These are phyloP conservation scores for Cheilosia soror DNA, from an alignment of 2,888 invertebrate genomes.

Conservation along the genomic window DNA sequence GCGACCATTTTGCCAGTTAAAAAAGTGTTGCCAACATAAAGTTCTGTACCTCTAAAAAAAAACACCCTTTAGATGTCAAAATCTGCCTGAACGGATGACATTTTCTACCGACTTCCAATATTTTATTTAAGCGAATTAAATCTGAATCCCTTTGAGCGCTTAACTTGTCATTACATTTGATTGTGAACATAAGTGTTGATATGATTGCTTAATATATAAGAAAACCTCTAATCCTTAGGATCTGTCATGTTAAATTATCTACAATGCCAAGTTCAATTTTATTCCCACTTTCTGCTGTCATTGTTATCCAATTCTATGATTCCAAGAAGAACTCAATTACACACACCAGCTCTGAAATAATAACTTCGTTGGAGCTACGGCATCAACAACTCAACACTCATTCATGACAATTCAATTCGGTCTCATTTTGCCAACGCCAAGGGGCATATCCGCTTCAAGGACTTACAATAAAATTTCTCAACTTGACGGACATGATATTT, in stretches of 20 bases:
- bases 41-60: no score
- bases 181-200: no score
- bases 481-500: constrained; percentile 63
- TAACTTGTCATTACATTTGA: no score
- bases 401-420: constrained; percentile 65
- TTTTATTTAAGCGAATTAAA: no score
- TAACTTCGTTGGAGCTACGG: constrained; percentile 42
- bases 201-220: neutral
- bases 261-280: constrained; percentile 34
- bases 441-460: constrained; percentile 61
- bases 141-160: no score
- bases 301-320: constrained; percentile 55
- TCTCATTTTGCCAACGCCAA: constrained; percentile 50
- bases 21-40: no score
- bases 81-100: no score
- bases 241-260: constrained; percentile 6
- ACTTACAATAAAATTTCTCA: constrained; percentile 72
- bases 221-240: neutral
- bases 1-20: no score
- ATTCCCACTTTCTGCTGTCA: constrained; percentile 27
- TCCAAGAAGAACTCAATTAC: constrained; percentile 46
- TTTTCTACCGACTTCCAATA: no score
- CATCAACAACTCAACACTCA: constrained; percentile 56
- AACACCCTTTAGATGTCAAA: no score
- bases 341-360: constrained; percentile 48